These are phyloP conservation scores for Microtus californicus DNA, from an alignment of 2,797 vertebrate species.

Conservation along the genomic window DNA sequence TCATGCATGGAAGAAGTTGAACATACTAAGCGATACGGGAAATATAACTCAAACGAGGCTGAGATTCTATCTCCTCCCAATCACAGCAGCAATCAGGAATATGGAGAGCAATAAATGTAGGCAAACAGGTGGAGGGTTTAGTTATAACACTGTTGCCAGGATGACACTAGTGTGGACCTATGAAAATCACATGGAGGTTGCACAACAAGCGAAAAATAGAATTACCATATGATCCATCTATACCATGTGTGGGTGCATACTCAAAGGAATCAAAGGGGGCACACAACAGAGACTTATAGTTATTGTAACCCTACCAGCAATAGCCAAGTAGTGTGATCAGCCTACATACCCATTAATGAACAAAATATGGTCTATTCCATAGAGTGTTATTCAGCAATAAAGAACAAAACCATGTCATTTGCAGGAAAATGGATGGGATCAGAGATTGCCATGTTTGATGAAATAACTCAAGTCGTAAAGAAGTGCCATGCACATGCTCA, in stretches of 20 bases:
- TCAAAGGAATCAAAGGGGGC: background rate
- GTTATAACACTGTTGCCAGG: background rate
- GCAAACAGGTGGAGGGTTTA: background rate
- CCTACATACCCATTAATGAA: background rate
- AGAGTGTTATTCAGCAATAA: background rate
- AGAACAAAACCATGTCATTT: background rate
- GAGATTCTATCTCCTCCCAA: background rate
- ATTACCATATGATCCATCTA: background rate
- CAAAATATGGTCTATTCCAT: background rate
- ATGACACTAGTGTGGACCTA: background rate
- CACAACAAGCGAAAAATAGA: background rate
- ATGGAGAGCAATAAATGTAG: background rate
- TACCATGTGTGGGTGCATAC: background rate
- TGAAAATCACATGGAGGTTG: background rate
- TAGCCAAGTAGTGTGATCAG: background rate
- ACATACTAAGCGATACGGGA: background rate
- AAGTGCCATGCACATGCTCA: background rate
- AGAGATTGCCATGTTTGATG: background rate
- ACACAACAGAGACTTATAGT: background rate
- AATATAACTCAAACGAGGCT: background rate
- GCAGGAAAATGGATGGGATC: background rate
- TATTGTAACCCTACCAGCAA: background rate
- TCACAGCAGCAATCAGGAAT: background rate
- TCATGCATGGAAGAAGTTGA: background rate
- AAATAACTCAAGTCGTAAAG: background rate